Base-by-base conservation (phyloP, 1,140 invertebrate species). In the Maniola jurtina region DNA sequence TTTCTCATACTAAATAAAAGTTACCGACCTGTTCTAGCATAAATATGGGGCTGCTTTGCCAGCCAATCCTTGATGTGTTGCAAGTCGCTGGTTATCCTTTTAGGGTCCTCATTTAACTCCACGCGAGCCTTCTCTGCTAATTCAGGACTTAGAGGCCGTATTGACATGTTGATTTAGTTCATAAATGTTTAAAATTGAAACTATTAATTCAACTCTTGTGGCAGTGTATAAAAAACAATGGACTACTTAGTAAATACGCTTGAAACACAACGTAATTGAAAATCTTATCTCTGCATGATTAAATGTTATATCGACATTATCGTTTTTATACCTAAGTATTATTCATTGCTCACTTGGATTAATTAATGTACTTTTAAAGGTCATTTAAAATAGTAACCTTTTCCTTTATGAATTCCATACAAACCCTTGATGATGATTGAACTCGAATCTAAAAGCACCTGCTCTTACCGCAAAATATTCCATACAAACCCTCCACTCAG, bases 71-170 rank as follows among this genome's bases (percentile, higher is more conserved):
- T 92, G 14, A 95, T 90, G 55, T 91, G 88, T 61, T 92, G 79
- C 6, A 95, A 76, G 72, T 94, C 94, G 45, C 89, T 86, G 0
- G 73, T 64, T 2, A 93, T 76, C 10, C 92, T 84, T 0, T 90
- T 90, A 0, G 93, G 93, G 72, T 93, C 92, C 78, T 95, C 94
- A 69, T 93, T 92, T 5, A 95, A 74, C 75, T 94, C 93, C 8
- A 86, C 69, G 5, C 90, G 88, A 16, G 93, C 94, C 35, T 90
- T 85, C 64, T 91, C 85, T 8, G 87, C 87, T 61, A 93, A 66
- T 69, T 89, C 92, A 16, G 88, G 83, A 61, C 64, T 72, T 59
- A 93, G 73, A 57, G 86, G 69, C 61, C 92, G 81, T 40, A 92
- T 68, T 13, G 85, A 72, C 88, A 88, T 87, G 52, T 58, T 63